Base-by-base conservation (phyloP, 2,888 invertebrate species). In the Trichogramma dendrolimi region DNA sequence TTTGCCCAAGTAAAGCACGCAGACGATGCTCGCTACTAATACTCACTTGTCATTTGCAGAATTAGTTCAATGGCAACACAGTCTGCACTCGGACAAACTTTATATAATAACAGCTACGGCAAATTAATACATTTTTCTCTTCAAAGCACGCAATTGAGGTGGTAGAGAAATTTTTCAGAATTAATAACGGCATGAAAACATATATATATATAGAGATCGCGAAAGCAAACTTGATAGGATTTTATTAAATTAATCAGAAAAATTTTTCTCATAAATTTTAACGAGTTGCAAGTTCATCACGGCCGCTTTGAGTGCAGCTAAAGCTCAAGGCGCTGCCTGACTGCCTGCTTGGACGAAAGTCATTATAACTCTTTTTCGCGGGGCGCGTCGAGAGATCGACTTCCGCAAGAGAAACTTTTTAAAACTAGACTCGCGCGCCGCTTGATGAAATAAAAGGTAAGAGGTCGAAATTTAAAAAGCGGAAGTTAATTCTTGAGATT, bases 401-500 rank as follows among this genome's bases (percentile, higher is more conserved):
- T 53, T 59, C 54, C 58, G 38, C 38, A 43, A 62, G 64, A 27
- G 52, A 57, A 64, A 64, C 14, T 61, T 64, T 62, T 56, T 39
- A 55, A 55, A 58, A 48, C 27, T 27, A 27, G 27, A 27, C 27
- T 27, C 27, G 27, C 27, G 27, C 27, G 27, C 27, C 27, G 27
- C 27, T 27, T 27, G 52, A n/a, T 14, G 54, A 43, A 11, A 27
- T 27, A 42, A 43, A 54, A 43, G 54, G 6, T 5, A 14, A 14
- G 27, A 11, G 40, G 48, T 27, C 5, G 43, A 60, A 58, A 61
- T 61, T 58, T 60, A 62, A 62, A 65, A 57, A 62, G 62, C 65
- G 58, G 60, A 62, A 65, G 65, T 65, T 65, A 65, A 65, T 65
- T 65, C 58, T 61, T 50, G 65, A 62, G 65, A 62, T 65, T 63